These are phyloP conservation scores for Cephalophus harveyi DNA, from an alignment of 2,113 vertebrate species.

Conservation along the genomic window DNA sequence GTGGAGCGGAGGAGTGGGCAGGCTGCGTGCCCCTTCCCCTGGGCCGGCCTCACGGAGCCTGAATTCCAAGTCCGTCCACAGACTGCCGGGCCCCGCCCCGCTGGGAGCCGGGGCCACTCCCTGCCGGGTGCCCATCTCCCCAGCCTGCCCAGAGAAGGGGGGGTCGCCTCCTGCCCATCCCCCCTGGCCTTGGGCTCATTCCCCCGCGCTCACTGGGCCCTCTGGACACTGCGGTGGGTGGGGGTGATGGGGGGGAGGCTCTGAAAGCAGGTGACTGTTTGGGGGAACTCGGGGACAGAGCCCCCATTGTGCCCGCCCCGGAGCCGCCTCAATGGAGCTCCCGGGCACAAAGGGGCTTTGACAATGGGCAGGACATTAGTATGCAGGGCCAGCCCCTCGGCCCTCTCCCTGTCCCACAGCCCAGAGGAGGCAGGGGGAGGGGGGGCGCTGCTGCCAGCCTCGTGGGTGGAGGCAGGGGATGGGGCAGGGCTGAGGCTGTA, in stretches of 20 bases:
- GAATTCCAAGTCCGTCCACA: slow-evolving; percentile 43
- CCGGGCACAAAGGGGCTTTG: slow-evolving; percentile 75
- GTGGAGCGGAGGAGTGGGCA: neutral
- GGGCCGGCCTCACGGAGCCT: neutral
- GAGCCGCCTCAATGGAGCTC: slow-evolving; percentile 75
- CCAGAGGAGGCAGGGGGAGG: slow-evolving; percentile 7
- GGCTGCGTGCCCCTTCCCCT: neutral
- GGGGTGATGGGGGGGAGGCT: slow-evolving; percentile 49
- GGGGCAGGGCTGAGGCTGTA: neutral
- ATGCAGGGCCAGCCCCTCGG: slow-evolving; percentile 69
- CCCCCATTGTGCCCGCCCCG: slow-evolving; percentile 74
- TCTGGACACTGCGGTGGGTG: slow-evolving; percentile 58
- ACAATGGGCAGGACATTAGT: slow-evolving; percentile 74
- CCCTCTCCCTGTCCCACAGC: slow-evolving; percentile 65
- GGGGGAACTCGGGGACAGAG: slow-evolving; percentile 75
- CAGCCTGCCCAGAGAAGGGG: neutral
- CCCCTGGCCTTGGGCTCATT: slow-evolving; percentile 40
- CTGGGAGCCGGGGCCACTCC: neutral
- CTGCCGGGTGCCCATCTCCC: neutral
- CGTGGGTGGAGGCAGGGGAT: neutral
- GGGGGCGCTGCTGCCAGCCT: neutral
- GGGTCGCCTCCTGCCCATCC: slow-evolving; percentile 22
- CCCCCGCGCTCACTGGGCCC: slow-evolving; percentile 46
- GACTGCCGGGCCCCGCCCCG: neutral
- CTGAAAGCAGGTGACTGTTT: slow-evolving; percentile 79